phyloP scores from a whole-genome alignment of 1,140 invertebrate species.

The Drosophila novamexicana region DNA sequence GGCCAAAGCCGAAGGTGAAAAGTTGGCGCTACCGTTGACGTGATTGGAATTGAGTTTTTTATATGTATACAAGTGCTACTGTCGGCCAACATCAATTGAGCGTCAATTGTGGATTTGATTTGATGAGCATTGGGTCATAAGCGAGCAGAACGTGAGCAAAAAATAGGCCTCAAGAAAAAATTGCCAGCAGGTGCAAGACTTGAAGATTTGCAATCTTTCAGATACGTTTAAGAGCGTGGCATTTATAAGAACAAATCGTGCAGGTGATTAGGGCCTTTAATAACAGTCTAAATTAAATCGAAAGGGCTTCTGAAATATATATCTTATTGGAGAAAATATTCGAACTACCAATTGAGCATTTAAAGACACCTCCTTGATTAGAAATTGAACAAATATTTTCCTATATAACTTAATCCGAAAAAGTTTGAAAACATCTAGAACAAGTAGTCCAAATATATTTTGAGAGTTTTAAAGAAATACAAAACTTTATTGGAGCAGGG shows the following conservation, averaged over 20 bases:
- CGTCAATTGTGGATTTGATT: slow-evolving; percentile 32
- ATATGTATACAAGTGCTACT: slow-evolving; percentile 22
- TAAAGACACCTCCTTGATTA: no score
- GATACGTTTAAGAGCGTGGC: not conserved
- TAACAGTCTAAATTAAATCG: not conserved
- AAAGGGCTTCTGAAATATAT: not conserved
- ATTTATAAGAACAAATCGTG: not conserved
- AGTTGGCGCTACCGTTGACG: slow-evolving; percentile 33
- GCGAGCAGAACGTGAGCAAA: slow-evolving; percentile 4
- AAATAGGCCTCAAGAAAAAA: not conserved
- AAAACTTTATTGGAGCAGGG: no score
- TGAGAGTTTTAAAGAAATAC: no score
- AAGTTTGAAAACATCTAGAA: no score
- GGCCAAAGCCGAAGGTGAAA: slow-evolving; percentile 49
- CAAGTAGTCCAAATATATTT: no score
- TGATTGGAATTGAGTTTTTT: slow-evolving; percentile 42
- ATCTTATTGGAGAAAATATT: no score
- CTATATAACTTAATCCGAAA: no score
- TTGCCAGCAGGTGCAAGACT: slow-evolving; percentile 14
- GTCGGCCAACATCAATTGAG: slow-evolving; percentile 43
- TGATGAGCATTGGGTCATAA: slow-evolving; percentile 30
- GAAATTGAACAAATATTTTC: no score
- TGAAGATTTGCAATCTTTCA: slow-evolving; percentile 23
- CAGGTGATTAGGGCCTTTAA: not conserved
- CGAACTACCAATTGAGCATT: no score